These are phyloP conservation scores for Danaus melanippus DNA, from an alignment of 1,140 invertebrate species.

Conservation along the genomic window DNA sequence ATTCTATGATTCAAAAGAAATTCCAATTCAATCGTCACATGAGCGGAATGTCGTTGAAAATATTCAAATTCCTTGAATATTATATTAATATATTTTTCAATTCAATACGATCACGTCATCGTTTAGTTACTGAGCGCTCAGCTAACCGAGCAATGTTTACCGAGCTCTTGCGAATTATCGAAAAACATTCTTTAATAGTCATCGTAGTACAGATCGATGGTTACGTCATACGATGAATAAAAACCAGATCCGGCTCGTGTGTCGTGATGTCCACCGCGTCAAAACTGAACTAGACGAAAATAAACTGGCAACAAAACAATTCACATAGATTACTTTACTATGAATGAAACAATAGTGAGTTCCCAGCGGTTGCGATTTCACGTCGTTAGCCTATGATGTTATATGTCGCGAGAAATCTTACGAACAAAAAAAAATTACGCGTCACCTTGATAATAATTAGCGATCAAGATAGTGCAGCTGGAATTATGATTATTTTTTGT, in stretches of 20 bases:
- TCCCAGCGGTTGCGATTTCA: constrained; percentile 30
- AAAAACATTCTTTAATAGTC: constrained; percentile 30
- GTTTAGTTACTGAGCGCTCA: constrained; percentile 2
- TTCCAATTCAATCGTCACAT: constrained; percentile 6
- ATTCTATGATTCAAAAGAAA: constrained; percentile 16
- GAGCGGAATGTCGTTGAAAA: too few species aligned
- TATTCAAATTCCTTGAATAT: too few species aligned
- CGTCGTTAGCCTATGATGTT: constrained; percentile 24
- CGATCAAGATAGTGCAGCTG: constrained; percentile 28
- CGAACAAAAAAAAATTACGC: constrained; percentile 17
- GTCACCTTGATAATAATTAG: constrained; percentile 40
- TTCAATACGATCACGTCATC: neutral
- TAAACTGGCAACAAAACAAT: constrained; percentile 20
- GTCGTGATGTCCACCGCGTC: constrained; percentile 38
- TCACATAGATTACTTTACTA: constrained; percentile 11
- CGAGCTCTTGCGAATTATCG: constrained; percentile 30
- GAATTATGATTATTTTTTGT: constrained; percentile 18
- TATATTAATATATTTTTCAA: too few species aligned
- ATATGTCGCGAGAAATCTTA: constrained; percentile 22
- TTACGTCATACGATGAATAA: constrained; percentile 57
- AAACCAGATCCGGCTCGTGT: constrained; percentile 53
- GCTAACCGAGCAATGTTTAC: constrained; percentile 26
- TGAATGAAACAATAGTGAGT: constrained; percentile 36
- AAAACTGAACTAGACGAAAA: constrained; percentile 24
- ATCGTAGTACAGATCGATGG: constrained; percentile 37